These are phyloP conservation scores for Ranitomeya imitator DNA, from an alignment of 2,113 vertebrate genomes.

Conservation along the genomic window DNA sequence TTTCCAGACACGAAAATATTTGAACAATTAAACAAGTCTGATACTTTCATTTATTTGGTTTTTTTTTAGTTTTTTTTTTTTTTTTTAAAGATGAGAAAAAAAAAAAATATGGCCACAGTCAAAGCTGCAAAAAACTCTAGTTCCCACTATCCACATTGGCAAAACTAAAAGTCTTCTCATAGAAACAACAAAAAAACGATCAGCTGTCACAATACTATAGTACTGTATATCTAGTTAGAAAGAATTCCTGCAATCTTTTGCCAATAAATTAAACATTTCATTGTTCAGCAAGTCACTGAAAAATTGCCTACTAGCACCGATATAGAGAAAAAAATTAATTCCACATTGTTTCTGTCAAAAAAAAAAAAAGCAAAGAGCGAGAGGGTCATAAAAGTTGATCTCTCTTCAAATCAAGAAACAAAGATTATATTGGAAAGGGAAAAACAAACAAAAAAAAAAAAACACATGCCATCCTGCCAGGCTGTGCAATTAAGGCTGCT, in stretches of 20 bases:
- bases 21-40: not conserved
- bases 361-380: not conserved
- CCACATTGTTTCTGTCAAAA: not conserved
- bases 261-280: not conserved
- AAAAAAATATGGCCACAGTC: not conserved
- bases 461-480: not conserved
- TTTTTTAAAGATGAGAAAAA: not conserved
- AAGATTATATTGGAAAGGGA: not conserved
- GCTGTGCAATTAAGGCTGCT: slow-evolving; percentile 30
- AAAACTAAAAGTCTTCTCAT: not conserved
- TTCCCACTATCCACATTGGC: not conserved
- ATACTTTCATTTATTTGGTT: not conserved
- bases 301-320: slow-evolving; percentile 19
- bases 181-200: not conserved
- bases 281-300: not conserved
- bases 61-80: not conserved
- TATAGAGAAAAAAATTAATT: not conserved
- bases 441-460: not conserved
- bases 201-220: not conserved
- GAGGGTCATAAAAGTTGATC: not conserved
- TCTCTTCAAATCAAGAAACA: not conserved
- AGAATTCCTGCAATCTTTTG: not conserved
- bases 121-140: not conserved
- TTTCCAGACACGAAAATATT: not conserved
- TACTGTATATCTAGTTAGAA: not conserved